Conservation (phyloP, 2,888 invertebrate species). For the Lycocerus yunnanus region DNA sequence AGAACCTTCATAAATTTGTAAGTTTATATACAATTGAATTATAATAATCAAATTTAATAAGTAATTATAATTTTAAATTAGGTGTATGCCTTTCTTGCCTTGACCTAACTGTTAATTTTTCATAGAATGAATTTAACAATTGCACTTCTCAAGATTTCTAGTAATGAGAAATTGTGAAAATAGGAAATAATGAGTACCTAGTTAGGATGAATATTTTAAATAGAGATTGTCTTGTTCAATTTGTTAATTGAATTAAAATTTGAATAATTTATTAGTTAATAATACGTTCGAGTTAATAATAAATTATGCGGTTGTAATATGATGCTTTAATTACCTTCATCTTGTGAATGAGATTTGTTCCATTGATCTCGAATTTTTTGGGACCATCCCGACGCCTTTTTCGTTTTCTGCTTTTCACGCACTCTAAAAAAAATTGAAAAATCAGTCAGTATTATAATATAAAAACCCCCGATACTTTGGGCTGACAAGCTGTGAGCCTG, state of each 20-base stretch:
- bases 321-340: slow-evolving; percentile 33
- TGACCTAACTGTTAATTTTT: slow-evolving; percentile 1
- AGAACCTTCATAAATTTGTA: background rate
- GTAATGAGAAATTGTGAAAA: slow-evolving; percentile 18
- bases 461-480: too few species aligned
- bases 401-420: slow-evolving; percentile 58
- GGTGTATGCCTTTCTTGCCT: background rate
- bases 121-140: slow-evolving; percentile 12
- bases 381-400: slow-evolving; percentile 66
- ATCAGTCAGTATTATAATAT: too few species aligned
- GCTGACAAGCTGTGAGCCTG: too few species aligned
- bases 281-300: background rate
- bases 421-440: slow-evolving; percentile 55
- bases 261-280: background rate
- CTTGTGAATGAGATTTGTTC: slow-evolving; percentile 56
- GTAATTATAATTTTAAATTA: background rate
- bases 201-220: background rate
- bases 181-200: slow-evolving; percentile 2
- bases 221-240: background rate
- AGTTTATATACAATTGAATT: background rate
- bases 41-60: background rate
- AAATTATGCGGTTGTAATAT: background rate
- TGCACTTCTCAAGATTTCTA: slow-evolving; percentile 22
- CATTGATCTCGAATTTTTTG: slow-evolving; percentile 68
- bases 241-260: background rate